Evolutionary conservation across 2,113 vertebrate genomes (phyloP).

Genomic region (Sylvilagus bachmani): DNA sequence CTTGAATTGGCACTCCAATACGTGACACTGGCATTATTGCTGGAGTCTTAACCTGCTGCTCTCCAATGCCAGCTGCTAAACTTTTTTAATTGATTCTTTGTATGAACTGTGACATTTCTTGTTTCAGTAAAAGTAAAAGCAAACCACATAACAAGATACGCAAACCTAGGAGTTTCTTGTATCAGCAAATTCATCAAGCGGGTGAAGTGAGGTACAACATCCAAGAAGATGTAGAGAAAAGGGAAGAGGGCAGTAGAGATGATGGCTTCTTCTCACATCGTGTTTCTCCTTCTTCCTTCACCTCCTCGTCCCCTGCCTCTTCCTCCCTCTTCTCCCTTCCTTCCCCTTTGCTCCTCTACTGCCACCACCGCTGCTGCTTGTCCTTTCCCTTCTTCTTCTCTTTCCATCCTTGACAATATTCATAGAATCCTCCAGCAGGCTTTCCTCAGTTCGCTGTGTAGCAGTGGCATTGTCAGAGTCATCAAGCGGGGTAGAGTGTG

Average conservation of each 20-base stretch:
- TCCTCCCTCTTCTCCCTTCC: too few species aligned
- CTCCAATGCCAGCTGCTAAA: too few species aligned
- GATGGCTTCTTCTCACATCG: neutral
- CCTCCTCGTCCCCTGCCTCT: too few species aligned
- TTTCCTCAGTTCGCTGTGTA: neutral
- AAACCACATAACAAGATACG: neutral
- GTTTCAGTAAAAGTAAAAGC: neutral
- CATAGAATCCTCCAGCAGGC: neutral
- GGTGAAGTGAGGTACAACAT: neutral
- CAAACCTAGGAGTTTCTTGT: neutral
- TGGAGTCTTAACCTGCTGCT: too few species aligned
- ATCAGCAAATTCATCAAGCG: neutral
- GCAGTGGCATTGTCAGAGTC: neutral
- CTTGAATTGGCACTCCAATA: too few species aligned
- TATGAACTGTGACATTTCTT: neutral
- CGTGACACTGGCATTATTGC: too few species aligned
- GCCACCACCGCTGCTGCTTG: too few species aligned
- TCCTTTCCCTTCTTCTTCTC: neutral
- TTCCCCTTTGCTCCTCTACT: too few species aligned
- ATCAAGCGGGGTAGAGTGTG: fast-evolving
- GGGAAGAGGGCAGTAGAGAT: neutral
- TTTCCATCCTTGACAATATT: neutral
- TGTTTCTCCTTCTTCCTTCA: fast-evolving
- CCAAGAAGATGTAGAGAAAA: neutral
- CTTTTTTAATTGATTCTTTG: neutral